Percentiles rank a stretch among this genome's conserved stretches.
These are phyloP conservation scores for Neoaliturus tenellus DNA, from an alignment of 2,888 invertebrate genomes.

Conservation along the genomic window DNA sequence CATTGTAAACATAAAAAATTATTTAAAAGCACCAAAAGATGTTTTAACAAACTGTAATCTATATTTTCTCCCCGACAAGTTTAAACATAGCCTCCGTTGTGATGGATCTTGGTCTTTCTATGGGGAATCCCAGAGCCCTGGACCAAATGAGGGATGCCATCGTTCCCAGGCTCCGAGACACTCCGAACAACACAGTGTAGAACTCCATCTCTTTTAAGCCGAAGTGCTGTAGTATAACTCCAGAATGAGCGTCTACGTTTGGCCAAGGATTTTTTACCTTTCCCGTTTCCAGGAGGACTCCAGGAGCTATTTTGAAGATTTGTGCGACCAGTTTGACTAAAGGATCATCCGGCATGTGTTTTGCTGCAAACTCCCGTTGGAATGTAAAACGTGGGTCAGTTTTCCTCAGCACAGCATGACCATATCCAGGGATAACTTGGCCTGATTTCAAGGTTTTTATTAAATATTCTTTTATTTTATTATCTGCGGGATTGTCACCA, in stretches of 20 bases:
- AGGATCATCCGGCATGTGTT: conserved; percentile 83
- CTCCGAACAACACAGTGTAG: conserved; percentile 95
- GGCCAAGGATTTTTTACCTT: conserved; percentile 99
- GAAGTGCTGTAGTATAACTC: conserved; percentile 93
- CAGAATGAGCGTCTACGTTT: conserved; percentile 98
- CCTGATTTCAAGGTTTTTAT: conserved; percentile 96
- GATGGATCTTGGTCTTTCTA: conserved; percentile 92
- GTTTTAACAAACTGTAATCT: no score
- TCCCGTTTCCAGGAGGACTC: conserved; percentile 92
- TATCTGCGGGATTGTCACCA: conserved; percentile 90
- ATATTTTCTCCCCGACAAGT: no score
- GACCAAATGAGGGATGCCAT: conserved; percentile 91
- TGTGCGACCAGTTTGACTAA: conserved; percentile 93
- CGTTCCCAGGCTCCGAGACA: conserved; percentile 91
- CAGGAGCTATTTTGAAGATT: conserved; percentile 94
- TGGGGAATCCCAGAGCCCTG: conserved; percentile 88
- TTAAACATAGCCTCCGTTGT: conserved; percentile 84
- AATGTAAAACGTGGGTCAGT: conserved; percentile 95
- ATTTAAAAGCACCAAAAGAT: no score
- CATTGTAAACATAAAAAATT: no score
- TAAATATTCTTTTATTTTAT: conserved; percentile 96
- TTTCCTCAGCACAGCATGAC: conserved; percentile 73
- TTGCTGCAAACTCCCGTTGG: conserved; percentile 85
- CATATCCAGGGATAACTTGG: conserved; percentile 77
- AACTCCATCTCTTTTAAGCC: conserved; percentile 94